phyloP scores from a whole-genome alignment of 2,797 vertebrate species.

The Mormyrops attenuatus region DNA sequence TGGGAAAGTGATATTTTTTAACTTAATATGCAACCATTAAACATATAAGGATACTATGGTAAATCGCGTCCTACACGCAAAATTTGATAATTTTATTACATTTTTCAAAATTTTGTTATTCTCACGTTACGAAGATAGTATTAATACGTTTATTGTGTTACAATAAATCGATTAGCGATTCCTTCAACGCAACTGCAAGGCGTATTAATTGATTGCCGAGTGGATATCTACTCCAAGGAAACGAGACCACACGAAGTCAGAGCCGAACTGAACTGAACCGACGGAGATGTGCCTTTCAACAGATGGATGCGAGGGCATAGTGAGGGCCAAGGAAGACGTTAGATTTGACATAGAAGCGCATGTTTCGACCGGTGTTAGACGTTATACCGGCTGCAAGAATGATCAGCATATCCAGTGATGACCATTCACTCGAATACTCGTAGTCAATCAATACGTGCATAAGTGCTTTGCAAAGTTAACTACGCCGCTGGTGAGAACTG shows the following conservation, averaged over 20 bases:
- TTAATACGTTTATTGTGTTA: background rate
- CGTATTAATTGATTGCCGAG: conserved; percentile 19
- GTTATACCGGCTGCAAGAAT: background rate
- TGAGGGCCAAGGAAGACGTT: background rate
- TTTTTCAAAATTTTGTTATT: background rate
- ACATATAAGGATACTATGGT: background rate
- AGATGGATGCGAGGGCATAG: background rate
- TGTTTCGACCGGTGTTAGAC: background rate
- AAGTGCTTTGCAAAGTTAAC: conserved; percentile 12
- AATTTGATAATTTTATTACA: background rate
- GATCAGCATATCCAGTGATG: background rate
- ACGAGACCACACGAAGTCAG: background rate
- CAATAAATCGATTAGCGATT: background rate
- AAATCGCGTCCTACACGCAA: background rate
- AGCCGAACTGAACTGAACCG: background rate
- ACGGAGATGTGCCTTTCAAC: background rate
- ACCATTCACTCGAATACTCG: background rate
- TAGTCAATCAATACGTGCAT: background rate
- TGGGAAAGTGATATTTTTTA: background rate
- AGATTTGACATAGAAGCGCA: background rate
- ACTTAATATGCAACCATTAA: background rate
- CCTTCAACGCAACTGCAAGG: conserved; percentile 13
- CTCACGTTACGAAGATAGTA: background rate
- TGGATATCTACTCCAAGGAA: conserved; percentile 12
- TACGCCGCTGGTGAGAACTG: background rate